phyloP scores from a whole-genome alignment of 2,113 vertebrate species.

The Brevimyrus niger region DNA sequence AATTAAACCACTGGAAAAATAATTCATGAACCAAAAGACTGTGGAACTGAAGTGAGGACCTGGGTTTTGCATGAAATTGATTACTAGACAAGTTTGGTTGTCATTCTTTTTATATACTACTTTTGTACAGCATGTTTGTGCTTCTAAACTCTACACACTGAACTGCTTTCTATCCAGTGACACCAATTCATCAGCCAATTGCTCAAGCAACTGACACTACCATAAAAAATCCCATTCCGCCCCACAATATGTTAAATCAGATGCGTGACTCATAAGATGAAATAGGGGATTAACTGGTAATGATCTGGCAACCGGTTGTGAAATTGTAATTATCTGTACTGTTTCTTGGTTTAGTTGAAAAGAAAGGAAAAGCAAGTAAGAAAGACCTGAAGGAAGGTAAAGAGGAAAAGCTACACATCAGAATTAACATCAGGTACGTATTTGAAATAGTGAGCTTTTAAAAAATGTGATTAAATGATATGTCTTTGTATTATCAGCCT shows the following conservation, averaged over 20 bases:
- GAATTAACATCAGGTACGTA: background rate
- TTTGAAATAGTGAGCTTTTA: background rate
- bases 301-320: constrained; percentile 68
- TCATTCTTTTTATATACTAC: background rate
- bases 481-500: background rate
- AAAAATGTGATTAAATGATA: background rate
- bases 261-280: constrained; percentile 63
- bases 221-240: constrained; percentile 41
- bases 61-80: background rate
- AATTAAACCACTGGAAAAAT: background rate
- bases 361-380: constrained; percentile 6
- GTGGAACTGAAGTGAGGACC: background rate
- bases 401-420: constrained; percentile 14
- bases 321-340: constrained; percentile 61
- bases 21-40: background rate
- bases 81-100: background rate
- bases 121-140: background rate
- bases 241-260: constrained; percentile 55
- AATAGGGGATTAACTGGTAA: constrained; percentile 63
- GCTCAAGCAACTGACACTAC: constrained; percentile 28
- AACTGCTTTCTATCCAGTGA: constrained; percentile 26
- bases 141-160: background rate
- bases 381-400: background rate
- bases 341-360: constrained; percentile 29
- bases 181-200: background rate